Base-by-base conservation (phyloP, 2,888 invertebrate species). In the Teleogryllus oceanicus region DNA sequence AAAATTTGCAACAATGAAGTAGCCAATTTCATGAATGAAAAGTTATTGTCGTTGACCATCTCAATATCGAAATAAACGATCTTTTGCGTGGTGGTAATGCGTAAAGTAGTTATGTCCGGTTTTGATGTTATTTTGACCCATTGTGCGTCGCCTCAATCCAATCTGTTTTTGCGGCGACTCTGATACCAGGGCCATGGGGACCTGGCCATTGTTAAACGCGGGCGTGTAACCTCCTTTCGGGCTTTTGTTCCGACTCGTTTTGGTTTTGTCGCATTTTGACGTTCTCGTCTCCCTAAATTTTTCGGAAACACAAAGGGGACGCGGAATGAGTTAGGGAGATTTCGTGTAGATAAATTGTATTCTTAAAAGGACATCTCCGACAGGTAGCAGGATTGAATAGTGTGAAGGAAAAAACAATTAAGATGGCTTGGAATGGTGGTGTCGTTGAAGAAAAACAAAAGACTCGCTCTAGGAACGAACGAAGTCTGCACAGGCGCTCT, bases 351-450 rank as follows among this genome's bases (percentile, higher is more conserved):
- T 62, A 62, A 62, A 62, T 62, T 62, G 62, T 62, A 18, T 62
- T 62, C 62, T 62, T 62, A 62, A 62, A 62, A 18, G 62, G 62
- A 62, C 62, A 62, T n/a, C n/a, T n/a, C 62, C 16, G n/a, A 62
- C 62, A 62, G 62, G 62, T 62, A 62, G n/a, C 16, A n/a, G 62
- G 62, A 62, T 62, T 62, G 62, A 62, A 62, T 62, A 13, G 62
- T 62, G 62, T 62, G 16, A 62, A 62, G 16, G 76, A 77, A 77
- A 77, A 49, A 49, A 77, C 49, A 50, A 77, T 77, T 50, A 49
- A 77, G 77, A 50, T n/a, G 37, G 24, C 50, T 13, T 77, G 77
- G 77, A 77, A 77, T 50, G 21, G 76, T 13, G 37, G 20, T 16
- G 76, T 37, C 5, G 16, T 20, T 21, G 62, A 62, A 62, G 62